A percentile compares a stretch with the other conserved stretches of the same genome.
Evolutionary conservation across 2,797 vertebrate genomes (phyloP).

Genomic region (Pteropus rufus): DNA sequence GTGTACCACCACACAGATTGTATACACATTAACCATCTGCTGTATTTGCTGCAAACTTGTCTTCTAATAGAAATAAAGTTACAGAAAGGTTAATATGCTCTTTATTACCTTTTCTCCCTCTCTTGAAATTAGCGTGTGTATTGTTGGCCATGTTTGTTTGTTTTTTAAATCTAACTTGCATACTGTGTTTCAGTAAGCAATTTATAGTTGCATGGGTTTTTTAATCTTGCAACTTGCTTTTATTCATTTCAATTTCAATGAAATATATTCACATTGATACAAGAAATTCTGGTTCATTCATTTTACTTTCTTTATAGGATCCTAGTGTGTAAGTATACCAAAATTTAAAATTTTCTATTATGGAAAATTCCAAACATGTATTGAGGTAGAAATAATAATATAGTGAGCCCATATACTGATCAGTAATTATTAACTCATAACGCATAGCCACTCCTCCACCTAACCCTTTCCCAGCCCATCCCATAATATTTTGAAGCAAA

Average conservation of each 20-base stretch:
- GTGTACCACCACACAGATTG: neutral
- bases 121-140: neutral
- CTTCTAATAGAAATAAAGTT: neutral
- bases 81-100: neutral
- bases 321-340: neutral
- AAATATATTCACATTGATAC: neutral
- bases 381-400: neutral
- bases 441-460: neutral
- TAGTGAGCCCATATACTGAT: neutral
- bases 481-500: neutral
- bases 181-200: neutral
- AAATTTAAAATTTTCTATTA: neutral
- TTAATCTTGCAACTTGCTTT: neutral
- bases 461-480: neutral
- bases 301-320: neutral
- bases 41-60: neutral
- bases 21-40: neutral
- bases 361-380: neutral
- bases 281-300: neutral
- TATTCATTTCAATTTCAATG: neutral
- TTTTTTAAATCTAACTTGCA: neutral
- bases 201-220: neutral
- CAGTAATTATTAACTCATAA: neutral
- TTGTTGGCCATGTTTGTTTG: neutral
- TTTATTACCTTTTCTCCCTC: neutral